A percentile compares a stretch with the other conserved stretches of the same genome.
phyloP scores from a whole-genome alignment of 2,888 invertebrate species.

The Drosophila mulleri region DNA sequence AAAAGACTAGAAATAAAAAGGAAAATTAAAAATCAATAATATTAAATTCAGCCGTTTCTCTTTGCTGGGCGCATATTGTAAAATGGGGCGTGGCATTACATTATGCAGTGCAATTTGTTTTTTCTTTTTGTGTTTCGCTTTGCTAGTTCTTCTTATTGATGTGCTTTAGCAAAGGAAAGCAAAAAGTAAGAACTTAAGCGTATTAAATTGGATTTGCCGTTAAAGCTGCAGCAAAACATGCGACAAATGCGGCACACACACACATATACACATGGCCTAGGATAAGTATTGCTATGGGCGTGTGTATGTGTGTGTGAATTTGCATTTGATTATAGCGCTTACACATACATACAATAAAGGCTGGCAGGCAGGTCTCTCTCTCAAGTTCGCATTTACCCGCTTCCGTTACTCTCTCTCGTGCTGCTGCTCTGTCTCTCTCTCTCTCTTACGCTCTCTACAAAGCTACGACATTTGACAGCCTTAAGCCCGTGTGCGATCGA shows the following conservation, averaged over 20 bases:
- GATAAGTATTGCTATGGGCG: constrained; percentile 27
- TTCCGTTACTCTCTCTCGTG: background rate
- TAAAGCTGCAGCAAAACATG: constrained; percentile 79
- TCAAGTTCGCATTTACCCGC: background rate
- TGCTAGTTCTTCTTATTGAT: constrained; percentile 21
- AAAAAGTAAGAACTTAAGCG: constrained; percentile 81
- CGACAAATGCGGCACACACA: constrained; percentile 61
- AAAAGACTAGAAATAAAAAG: constrained; percentile 57
- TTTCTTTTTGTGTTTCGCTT: constrained; percentile 4
- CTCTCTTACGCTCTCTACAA: background rate
- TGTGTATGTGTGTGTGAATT: constrained; percentile 20
- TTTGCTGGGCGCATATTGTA: constrained; percentile 4
- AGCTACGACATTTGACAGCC: background rate
- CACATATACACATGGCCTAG: constrained; percentile 21
- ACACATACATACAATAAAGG: constrained; percentile 23
- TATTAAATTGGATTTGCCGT: constrained; percentile 81
- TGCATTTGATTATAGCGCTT: constrained; percentile 30
- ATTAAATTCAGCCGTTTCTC: constrained; percentile 63
- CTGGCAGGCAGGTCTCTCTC: background rate
- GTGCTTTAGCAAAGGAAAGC: constrained; percentile 42
- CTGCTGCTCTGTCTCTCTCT: background rate
- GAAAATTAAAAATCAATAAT: constrained; percentile 80
- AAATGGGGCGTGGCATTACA: constrained; percentile 34
- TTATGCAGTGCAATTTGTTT: constrained; percentile 42
- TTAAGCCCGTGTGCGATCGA: background rate